A percentile compares a stretch with the other conserved stretches of the same genome.
Conservation (phyloP, 2,113 vertebrate species). For the Aptenodytes forsteri region DNA sequence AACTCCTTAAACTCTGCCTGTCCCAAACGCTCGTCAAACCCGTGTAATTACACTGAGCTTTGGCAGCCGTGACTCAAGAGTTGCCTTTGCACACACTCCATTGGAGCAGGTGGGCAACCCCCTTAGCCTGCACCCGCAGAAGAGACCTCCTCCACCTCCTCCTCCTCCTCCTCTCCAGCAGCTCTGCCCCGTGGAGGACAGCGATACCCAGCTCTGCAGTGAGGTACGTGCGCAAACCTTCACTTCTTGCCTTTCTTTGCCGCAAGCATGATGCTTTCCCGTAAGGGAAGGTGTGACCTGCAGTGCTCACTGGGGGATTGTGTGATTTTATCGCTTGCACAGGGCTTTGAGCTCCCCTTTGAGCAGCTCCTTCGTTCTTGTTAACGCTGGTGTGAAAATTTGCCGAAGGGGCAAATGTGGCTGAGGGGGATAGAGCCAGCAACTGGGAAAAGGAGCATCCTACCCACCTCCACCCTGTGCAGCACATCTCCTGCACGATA, state of each 20-base stretch:
- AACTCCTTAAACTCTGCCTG: neutral
- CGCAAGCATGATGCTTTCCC: neutral
- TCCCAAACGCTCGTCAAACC: neutral
- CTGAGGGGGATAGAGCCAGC: neutral
- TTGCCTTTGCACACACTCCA: fast-evolving
- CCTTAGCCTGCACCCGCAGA: neutral
- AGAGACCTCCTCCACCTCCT: neutral
- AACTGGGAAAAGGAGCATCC: neutral
- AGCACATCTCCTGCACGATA: fast-evolving
- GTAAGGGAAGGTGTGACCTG: too few relatives aligned
- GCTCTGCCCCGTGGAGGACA: neutral
- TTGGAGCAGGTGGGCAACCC: neutral
- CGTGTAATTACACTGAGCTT: neutral
- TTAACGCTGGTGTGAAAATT: neutral
- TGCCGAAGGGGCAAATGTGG: neutral
- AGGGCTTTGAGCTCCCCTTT: neutral
- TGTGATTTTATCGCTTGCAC: fast-evolving
- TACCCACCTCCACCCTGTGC: too few relatives aligned
- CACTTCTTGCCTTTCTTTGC: too few relatives aligned
- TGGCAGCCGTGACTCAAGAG: neutral
- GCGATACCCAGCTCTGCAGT: neutral
- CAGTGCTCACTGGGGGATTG: fast-evolving
- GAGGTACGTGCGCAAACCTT: neutral
- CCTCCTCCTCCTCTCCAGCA: neutral
- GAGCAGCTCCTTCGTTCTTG: neutral